phyloP scores from a whole-genome alignment of 2,797 vertebrate species.

The Gadopsis marmoratus region DNA sequence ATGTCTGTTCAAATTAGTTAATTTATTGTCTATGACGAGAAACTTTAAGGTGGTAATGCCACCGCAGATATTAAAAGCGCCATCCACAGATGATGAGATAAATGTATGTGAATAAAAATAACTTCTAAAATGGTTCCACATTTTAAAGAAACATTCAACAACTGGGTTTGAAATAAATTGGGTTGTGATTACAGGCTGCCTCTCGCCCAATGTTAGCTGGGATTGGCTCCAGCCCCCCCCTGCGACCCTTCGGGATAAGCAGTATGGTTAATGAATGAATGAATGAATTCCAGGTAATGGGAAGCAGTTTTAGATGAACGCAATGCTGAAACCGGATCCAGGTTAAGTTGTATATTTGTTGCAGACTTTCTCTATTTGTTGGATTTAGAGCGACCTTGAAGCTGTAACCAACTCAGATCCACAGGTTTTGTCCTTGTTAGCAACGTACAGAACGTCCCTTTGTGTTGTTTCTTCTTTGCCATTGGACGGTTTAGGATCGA shows the following conservation, averaged over 20 bases:
- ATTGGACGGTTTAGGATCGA: constrained; percentile 11
- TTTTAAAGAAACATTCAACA: neutral
- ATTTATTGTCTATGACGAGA: neutral
- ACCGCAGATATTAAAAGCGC: too few relatives aligned
- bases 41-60: too few relatives aligned
- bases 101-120: neutral
- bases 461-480: constrained; percentile 29
- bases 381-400: constrained; percentile 15
- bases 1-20: neutral
- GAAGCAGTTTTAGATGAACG: too few relatives aligned
- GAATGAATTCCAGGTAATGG: too few relatives aligned
- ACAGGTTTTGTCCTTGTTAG: constrained; percentile 60
- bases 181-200: too few relatives aligned
- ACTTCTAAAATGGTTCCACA: neutral
- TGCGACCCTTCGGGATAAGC: too few relatives aligned
- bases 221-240: too few relatives aligned
- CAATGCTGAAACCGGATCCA: too few relatives aligned
- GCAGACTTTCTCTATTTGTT: neutral
- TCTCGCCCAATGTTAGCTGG: too few relatives aligned
- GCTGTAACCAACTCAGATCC: constrained; percentile 10
- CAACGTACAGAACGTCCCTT: constrained; percentile 21
- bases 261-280: too few relatives aligned
- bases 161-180: neutral
- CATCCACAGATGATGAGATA: neutral
- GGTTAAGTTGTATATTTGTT: constrained; percentile 20